phyloP scores from a whole-genome alignment of 2,113 vertebrate species.

The Gambusia holbrooki region DNA sequence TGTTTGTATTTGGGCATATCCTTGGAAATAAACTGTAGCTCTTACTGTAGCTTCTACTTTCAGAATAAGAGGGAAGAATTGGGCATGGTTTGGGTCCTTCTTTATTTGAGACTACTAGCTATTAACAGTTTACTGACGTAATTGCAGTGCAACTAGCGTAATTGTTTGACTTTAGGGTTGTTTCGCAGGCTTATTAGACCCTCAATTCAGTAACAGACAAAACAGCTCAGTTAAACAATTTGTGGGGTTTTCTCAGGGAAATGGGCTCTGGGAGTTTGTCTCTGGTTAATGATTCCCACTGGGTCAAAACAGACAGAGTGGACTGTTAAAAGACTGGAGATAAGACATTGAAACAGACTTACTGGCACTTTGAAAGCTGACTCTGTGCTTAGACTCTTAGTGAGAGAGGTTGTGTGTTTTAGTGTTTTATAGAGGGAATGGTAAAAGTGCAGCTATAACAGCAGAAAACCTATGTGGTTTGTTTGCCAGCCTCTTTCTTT shows the following conservation, averaged over 20 bases:
- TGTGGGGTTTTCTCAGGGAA: conserved; percentile 43
- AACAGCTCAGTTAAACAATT: conserved; percentile 36
- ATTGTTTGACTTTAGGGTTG: conserved; percentile 64
- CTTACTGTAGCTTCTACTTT: background rate
- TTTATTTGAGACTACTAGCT: conserved; percentile 36
- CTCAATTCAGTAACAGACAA: conserved; percentile 32
- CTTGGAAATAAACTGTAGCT: background rate
- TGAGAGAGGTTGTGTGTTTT: conserved; percentile 18
- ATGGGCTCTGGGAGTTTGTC: conserved; percentile 54
- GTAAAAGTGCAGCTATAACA: background rate
- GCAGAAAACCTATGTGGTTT: background rate
- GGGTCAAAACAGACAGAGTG: conserved; percentile 56
- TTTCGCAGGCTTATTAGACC: conserved; percentile 30
- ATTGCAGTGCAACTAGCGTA: conserved; percentile 56
- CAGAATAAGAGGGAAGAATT: conserved; percentile 7
- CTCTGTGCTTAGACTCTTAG: conserved; percentile 25
- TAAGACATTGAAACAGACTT: conserved; percentile 64
- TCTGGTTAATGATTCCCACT: conserved; percentile 67
- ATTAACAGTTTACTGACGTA: conserved; percentile 54
- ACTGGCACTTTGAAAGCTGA: conserved; percentile 39
- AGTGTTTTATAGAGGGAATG: conserved; percentile 8
- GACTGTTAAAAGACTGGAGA: conserved; percentile 53
- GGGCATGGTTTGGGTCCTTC: conserved; percentile 3
- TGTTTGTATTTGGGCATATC: background rate
- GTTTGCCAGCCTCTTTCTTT: background rate